Evolutionary conservation across 2,797 vertebrate genomes (phyloP).

Genomic region (Momotus momota): DNA sequence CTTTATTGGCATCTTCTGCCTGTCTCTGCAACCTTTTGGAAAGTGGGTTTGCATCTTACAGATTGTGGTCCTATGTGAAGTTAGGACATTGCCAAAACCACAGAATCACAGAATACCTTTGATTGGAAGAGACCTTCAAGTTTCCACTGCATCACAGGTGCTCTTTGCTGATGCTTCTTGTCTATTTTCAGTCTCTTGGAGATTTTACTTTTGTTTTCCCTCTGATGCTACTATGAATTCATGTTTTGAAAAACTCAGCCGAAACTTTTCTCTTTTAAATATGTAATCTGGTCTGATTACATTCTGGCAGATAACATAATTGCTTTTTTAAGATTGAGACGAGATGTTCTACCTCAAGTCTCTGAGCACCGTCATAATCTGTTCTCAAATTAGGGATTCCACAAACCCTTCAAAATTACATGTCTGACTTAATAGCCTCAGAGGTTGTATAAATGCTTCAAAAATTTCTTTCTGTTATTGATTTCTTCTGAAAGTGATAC

Average conservation of each 20-base stretch:
- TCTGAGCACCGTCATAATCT: fast-evolving
- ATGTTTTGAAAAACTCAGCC: neutral
- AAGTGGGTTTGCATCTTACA: neutral
- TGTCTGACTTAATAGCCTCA: neutral
- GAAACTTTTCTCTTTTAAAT: neutral
- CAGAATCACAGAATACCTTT: no score
- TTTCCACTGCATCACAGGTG: neutral
- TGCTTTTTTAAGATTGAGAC: neutral
- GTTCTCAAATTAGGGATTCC: constrained; percentile 23
- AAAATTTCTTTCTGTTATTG: neutral
- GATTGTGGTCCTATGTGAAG: neutral
- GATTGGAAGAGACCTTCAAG: neutral
- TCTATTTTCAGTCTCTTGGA: neutral
- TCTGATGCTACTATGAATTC: neutral
- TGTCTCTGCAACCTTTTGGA: neutral
- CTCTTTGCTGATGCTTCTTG: neutral
- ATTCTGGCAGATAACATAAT: neutral
- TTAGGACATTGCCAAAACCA: no score
- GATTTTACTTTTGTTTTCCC: neutral
- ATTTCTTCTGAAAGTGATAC: constrained; percentile 1
- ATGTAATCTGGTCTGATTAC: neutral
- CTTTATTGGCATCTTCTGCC: neutral
- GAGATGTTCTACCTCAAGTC: neutral
- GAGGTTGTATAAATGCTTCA: neutral
- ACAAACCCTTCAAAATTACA: constrained; percentile 3